These are phyloP conservation scores for Sebastes ruberrimus DNA, from an alignment of 2,797 vertebrate species.

Conservation along the genomic window DNA sequence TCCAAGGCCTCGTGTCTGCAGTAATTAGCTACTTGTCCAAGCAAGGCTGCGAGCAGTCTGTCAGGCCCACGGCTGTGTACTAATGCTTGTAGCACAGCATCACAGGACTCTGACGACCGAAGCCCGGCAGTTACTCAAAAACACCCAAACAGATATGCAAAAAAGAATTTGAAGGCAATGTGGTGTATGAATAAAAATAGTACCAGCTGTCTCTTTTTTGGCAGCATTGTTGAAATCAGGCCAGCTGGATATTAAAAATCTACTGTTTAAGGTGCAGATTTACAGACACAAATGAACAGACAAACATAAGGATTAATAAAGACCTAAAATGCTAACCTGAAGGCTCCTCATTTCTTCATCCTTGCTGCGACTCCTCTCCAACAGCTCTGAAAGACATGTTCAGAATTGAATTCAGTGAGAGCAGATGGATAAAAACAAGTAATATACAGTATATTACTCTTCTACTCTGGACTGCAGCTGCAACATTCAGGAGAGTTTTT, in stretches of 20 bases:
- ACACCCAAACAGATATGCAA: constrained; percentile 14
- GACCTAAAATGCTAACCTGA: constrained; percentile 82
- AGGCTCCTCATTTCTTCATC: constrained; percentile 91
- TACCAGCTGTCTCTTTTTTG: constrained; percentile 18
- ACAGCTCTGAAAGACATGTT: constrained; percentile 83
- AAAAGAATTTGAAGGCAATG: constrained; percentile 1
- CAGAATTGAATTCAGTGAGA: neutral
- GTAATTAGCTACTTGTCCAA: constrained; percentile 75
- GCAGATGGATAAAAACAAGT: neutral
- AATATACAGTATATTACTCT: neutral
- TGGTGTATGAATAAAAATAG: constrained; percentile 14
- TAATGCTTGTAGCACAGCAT: constrained; percentile 44
- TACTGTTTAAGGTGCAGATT: neutral
- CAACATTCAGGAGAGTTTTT: neutral
- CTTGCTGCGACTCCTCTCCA: constrained; percentile 86
- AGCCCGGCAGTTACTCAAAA: constrained; percentile 19
- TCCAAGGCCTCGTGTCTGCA: constrained; percentile 62
- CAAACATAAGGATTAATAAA: constrained; percentile 19
- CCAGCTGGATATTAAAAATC: constrained; percentile 19
- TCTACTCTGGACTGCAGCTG: neutral
- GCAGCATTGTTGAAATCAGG: neutral
- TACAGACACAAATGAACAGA: neutral
- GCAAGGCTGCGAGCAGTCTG: constrained; percentile 52
- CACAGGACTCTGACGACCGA: constrained; percentile 18
- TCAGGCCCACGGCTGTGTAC: constrained; percentile 46